Base-by-base conservation (phyloP, 30 jellyfish, hydroid and myxozoan species). In the Hydractinia echinata region DNA sequence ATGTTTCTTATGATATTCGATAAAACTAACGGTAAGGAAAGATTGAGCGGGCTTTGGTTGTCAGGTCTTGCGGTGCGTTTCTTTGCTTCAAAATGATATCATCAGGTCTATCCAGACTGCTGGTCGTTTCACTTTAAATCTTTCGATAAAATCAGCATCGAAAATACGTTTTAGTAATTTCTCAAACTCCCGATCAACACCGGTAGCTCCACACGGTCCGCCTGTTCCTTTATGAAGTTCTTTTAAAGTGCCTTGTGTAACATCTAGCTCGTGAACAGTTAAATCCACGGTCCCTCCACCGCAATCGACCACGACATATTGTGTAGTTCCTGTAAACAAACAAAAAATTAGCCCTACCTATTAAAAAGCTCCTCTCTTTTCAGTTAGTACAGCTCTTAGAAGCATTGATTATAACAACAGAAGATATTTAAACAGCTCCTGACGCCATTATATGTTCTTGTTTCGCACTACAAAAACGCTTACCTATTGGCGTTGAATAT, bases 211-310 rank as follows among this genome's bases (percentile, higher is more conserved):
- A 81, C 95, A 85, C 10, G 99, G 87, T 15, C 99, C 99, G 0
- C 99, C 99, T 54, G 97, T 87, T 49, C 96, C 96, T 58, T 86
- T 76, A 83, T 94, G 96, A 7, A 94, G 95, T 79, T 94, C 99
- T 79, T 88, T 94, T 76, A 94, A 72, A 8, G 90, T 87, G 10
- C 97, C 96, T 72, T 73, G 91, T 53, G 79, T 73, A 30, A 88
- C 97, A 49, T 94, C 99, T 13, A 94, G 86, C 79, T 94, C 99
- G 76, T 94, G 99, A 4, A 94, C 97, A 14, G 99, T 88, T 67
- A 94, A 54, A 77, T 94, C 99, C 5, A 94, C 99, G 5, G 99
- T 94, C 9, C 99, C 99, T 67, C 99, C 99, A 53, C 99, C 99
- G 62, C 99, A 94, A 76, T 94, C 99, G 44, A 94, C 97, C 15